Conservation (phyloP, 2,888 invertebrate species). For the Galeopsomyia nigrocyanea region DNA sequence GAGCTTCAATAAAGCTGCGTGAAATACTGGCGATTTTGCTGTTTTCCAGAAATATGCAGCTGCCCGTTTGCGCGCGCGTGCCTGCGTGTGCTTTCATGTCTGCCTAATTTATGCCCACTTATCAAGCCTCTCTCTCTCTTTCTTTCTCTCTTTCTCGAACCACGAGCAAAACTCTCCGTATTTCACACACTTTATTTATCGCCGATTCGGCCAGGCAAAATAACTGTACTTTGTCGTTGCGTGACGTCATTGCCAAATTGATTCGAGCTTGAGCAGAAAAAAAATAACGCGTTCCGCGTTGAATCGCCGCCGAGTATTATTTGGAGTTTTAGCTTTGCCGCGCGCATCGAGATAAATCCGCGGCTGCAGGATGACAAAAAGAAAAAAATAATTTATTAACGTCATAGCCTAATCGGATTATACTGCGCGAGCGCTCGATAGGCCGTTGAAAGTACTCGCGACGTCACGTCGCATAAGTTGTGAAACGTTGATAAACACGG, state of each 20-base stretch:
- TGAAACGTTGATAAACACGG: conserved; percentile 54
- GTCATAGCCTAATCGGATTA: conserved; percentile 46
- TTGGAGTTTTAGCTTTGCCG: too few relatives aligned
- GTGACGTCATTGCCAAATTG: too few relatives aligned
- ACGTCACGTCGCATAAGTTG: conserved; percentile 57
- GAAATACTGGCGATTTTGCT: conserved; percentile 32
- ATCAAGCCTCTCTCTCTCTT: conserved; percentile 4
- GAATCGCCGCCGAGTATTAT: too few relatives aligned
- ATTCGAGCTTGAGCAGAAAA: too few relatives aligned
- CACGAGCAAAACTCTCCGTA: too few relatives aligned
- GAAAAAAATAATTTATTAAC: conserved; percentile 45
- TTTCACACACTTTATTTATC: too few relatives aligned
- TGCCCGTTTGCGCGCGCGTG: neutral
- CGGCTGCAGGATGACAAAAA: conserved; percentile 25
- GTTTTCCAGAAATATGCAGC: conserved; percentile 9
- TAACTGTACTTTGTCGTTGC: too few relatives aligned
- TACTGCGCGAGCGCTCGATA: conserved; percentile 42
- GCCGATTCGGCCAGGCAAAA: too few relatives aligned
- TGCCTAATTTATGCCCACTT: neutral
- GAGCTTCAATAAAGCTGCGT: conserved; percentile 25
- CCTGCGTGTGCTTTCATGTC: neutral
- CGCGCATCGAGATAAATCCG: conserved; percentile 24
- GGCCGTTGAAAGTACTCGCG: conserved; percentile 57
- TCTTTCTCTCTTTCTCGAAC: too few relatives aligned
- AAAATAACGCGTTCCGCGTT: too few relatives aligned